These are phyloP conservation scores for Epirrita christyi DNA, from an alignment of 2,888 invertebrate genomes.

Conservation along the genomic window DNA sequence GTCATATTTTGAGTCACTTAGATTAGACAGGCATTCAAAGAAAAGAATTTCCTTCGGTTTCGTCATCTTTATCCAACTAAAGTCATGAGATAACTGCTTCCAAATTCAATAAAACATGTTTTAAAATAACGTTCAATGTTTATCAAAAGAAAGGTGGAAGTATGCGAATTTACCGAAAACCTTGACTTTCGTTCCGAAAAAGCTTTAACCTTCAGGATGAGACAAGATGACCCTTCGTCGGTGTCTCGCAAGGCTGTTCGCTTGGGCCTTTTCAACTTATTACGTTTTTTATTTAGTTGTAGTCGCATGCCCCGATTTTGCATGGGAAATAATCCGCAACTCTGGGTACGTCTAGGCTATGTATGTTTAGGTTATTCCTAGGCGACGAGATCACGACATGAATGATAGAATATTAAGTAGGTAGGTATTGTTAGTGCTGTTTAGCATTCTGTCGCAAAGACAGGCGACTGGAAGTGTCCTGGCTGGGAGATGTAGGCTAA, in stretches of 20 bases:
- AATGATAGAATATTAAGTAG: slow-evolving; percentile 31
- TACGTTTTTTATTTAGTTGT: too few relatives aligned
- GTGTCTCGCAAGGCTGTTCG: slow-evolving; percentile 14
- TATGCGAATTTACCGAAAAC: slow-evolving; percentile 11
- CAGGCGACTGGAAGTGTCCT: slow-evolving; percentile 10
- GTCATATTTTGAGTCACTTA: slow-evolving; percentile 15
- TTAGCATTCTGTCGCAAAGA: slow-evolving; percentile 19
- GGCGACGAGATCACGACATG: slow-evolving; percentile 33
- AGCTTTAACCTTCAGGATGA: slow-evolving; percentile 20
- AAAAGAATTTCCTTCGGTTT: slow-evolving; percentile 9
- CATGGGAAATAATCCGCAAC: neutral
- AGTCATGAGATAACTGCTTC: neutral
- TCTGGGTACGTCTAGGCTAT: neutral
- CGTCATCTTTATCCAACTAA: slow-evolving; percentile 1
- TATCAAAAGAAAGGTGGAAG: slow-evolving; percentile 1
- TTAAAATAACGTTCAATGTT: neutral
- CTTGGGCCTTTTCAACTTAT: slow-evolving; percentile 5
- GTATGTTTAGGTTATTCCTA: slow-evolving; percentile 14
- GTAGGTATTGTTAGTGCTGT: neutral
- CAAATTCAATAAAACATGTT: slow-evolving; percentile 9
- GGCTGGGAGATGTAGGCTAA: neutral
- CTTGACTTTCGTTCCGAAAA: slow-evolving; percentile 2
- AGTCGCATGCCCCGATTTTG: too few relatives aligned
- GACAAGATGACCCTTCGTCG: slow-evolving; percentile 17
- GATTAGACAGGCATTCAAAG: slow-evolving; percentile 4